Evolutionary conservation across 1,140 invertebrate genomes (phyloP).

Genomic region (Drosophila simulans): DNA sequence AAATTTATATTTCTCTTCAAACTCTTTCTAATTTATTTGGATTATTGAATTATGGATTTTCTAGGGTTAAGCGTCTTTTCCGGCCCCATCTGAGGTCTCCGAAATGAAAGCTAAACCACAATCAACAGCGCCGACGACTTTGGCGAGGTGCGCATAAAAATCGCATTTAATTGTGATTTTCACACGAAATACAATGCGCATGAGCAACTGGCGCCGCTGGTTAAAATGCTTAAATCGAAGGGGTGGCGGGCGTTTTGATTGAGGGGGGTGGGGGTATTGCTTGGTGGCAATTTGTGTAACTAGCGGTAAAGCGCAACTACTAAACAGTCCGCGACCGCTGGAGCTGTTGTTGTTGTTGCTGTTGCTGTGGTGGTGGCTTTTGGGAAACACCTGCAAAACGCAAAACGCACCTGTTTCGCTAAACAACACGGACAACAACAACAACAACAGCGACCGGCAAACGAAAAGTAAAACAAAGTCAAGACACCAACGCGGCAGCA

Average conservation of each 20-base stretch:
- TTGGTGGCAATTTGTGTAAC: slow-evolving; percentile 77
- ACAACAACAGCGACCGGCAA: slow-evolving; percentile 24
- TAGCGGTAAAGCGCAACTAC: slow-evolving; percentile 81
- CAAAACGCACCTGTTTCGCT: slow-evolving; percentile 83
- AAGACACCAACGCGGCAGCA: slow-evolving; percentile 46
- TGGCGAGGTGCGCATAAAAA: slow-evolving; percentile 78
- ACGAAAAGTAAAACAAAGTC: slow-evolving; percentile 76
- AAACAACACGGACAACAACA: slow-evolving; percentile 43
- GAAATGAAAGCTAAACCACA: slow-evolving; percentile 59
- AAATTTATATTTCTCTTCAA: not conserved
- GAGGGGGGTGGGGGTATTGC: slow-evolving; percentile 10
- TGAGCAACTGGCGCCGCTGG: slow-evolving; percentile 61
- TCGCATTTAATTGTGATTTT: slow-evolving; percentile 84
- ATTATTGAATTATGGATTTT: not conserved
- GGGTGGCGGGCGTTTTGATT: slow-evolving; percentile 4
- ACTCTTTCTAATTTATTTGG: not conserved
- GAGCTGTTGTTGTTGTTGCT: slow-evolving; percentile 1
- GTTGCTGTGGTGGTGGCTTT: slow-evolving; percentile 69
- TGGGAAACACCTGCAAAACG: slow-evolving; percentile 84
- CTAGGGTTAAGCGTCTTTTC: slow-evolving; percentile 22
- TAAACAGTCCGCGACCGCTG: slow-evolving; percentile 64
- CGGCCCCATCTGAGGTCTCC: slow-evolving; percentile 19
- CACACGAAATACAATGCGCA: slow-evolving; percentile 82
- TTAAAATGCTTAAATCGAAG: not conserved
- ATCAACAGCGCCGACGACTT: slow-evolving; percentile 47